Evolutionary conservation across 2,888 invertebrate genomes (phyloP).

Genomic region (Apeira syringaria): DNA sequence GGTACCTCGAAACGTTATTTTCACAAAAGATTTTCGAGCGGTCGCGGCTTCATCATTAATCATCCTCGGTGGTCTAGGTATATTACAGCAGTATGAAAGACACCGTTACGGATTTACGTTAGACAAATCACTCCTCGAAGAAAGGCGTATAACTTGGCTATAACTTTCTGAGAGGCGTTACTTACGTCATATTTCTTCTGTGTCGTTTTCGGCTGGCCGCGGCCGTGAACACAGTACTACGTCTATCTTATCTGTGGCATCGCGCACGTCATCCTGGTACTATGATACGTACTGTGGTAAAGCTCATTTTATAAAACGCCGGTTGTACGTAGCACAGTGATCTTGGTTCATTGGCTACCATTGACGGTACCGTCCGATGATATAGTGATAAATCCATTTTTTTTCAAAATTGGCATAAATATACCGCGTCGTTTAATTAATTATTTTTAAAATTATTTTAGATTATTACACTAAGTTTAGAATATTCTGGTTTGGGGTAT

Average conservation of each 20-base stretch:
- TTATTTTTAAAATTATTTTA: too few relatives aligned
- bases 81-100: constrained; percentile 35
- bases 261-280: not conserved
- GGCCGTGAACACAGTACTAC: constrained; percentile 41
- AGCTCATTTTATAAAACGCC: constrained; percentile 51
- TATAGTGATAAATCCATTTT: constrained; percentile 37
- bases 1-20: constrained; percentile 35
- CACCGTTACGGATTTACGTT: constrained; percentile 61
- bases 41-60: constrained; percentile 47
- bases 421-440: too few relatives aligned
- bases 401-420: constrained; percentile 14
- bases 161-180: not conserved
- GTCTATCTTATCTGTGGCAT: too few relatives aligned
- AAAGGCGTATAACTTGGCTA: constrained; percentile 5
- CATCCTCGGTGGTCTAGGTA: constrained; percentile 64
- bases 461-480: too few relatives aligned
- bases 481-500: too few relatives aligned
- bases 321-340: constrained; percentile 35
- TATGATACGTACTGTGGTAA: constrained; percentile 8
- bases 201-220: constrained; percentile 9
- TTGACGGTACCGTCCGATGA: constrained; percentile 41
- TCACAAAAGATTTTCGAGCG: constrained; percentile 48
- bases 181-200: constrained; percentile 1
- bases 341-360: constrained; percentile 24
- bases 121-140: constrained; percentile 34